Evolutionary conservation across 1,140 invertebrate species (phyloP), one percentile per base, ranked within the genome.

Genomic region (Neotoxoptera formosana): DNA sequence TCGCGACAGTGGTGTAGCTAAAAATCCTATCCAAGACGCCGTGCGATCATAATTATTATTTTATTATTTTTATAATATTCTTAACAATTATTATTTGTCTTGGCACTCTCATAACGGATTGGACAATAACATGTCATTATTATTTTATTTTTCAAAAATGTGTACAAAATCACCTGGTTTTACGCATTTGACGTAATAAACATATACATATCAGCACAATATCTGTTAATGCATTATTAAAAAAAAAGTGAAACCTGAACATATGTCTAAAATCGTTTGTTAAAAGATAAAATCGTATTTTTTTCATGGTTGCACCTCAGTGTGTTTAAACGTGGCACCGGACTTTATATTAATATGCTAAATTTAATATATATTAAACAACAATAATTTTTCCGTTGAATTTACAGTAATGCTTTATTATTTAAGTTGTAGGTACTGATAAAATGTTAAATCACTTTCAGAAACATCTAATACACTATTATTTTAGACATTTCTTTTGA

Each of bases 361-460:
- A 76, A 76, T n/a, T 76, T 76, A 76, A n/a, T 76, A n/a, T 76
- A n/a, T 20, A 76, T 76, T 34, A 76, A 76, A 76, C 60, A 76
- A 76, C n/a, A 76, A 34, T 76, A 14, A 76, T 76, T 76, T 89
- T 89, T 53, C 30, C 1, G 45, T 53, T 53, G 48, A 89, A 89
- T 90, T 90, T 90, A 90, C 36, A 90, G 88, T 90, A 60, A 90
- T 41, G 51, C 34, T 90, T 60, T 56, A 90, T 90, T 90, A 41
- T 56, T 90, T 45, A 90, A 60, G 23, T n/a, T n/a, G n/a, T 2
- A 41, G 41, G 41, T 90, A 90, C 88, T 41, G 88, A 60, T 90
- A 90, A 56, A 90, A 90, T 60, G 51, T 90, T 60, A 90, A 60
- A 56, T 90, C 1, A 23, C n/a, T 30, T 89, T 53, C 53, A 60